phyloP scores from a whole-genome alignment of 2,888 invertebrate genomes.

The Agonopterix arenella region DNA sequence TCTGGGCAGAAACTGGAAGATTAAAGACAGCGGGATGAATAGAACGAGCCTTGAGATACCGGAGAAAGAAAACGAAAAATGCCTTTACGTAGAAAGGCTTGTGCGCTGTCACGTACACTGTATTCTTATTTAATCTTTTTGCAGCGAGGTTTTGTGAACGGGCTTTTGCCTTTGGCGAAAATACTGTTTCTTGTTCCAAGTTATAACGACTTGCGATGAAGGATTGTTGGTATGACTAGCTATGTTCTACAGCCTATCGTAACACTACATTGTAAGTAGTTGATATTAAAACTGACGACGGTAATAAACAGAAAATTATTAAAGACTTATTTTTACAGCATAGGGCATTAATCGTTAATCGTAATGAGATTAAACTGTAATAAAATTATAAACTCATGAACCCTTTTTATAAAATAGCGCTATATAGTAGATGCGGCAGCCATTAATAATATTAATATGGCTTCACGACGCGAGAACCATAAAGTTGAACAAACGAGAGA shows the following conservation, averaged over 20 bases:
- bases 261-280: no score
- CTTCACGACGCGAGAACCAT: conserved; percentile 61
- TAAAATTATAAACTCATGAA: conserved; percentile 26
- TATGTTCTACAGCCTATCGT: neutral
- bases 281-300: no score
- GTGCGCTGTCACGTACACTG: conserved; percentile 68
- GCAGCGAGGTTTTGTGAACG: conserved; percentile 41
- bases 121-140: conserved; percentile 70
- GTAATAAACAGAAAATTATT: no score
- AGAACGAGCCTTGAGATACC: conserved; percentile 51
- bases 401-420: conserved; percentile 41
- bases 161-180: conserved; percentile 36
- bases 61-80: conserved; percentile 64
- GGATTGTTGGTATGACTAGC: neutral
- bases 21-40: conserved; percentile 68
- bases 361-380: neutral
- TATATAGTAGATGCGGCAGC: conserved; percentile 57
- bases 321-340: no score
- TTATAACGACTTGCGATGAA: conserved; percentile 21
- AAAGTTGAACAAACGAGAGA: conserved; percentile 72
- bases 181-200: conserved; percentile 18
- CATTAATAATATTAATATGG: conserved; percentile 73
- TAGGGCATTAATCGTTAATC: neutral
- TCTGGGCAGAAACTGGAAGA: conserved; percentile 56
- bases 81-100: conserved; percentile 57